Percentiles rank a stretch among this genome's conserved stretches.
phyloP scores from a whole-genome alignment of 2,888 invertebrate species.

The Coecobrya sp. region DNA sequence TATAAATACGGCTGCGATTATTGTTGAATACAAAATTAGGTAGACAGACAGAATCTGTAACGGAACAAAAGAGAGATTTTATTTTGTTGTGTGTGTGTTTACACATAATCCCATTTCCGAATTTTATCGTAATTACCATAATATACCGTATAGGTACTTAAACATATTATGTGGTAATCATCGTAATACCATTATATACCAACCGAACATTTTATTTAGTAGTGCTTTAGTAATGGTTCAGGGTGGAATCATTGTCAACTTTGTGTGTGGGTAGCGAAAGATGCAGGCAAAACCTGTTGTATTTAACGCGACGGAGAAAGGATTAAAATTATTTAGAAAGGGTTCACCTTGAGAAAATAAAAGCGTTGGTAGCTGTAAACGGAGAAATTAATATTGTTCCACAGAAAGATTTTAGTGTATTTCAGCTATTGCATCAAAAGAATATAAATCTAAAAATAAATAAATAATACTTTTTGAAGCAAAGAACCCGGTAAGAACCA shows the following conservation, averaged over 20 bases:
- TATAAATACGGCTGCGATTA: not conserved
- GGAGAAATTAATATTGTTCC: not conserved
- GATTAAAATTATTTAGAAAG: not conserved
- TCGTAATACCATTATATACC: not conserved
- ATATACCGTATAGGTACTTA: not conserved
- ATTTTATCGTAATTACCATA: slow-evolving; percentile 25
- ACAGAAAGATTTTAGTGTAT: not conserved
- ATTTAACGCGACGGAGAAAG: not conserved
- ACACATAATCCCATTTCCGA: slow-evolving; percentile 62
- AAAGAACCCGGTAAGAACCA: no score
- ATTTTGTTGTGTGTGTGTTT: slow-evolving; percentile 14
- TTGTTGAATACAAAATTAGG: not conserved
- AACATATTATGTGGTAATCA: not conserved
- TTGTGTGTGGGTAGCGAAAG: not conserved
- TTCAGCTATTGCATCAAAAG: no score
- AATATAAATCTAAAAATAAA: no score
- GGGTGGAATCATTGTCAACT: not conserved
- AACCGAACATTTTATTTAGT: not conserved
- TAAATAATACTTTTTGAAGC: no score
- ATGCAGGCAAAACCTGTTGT: not conserved
- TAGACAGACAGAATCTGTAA: not conserved
- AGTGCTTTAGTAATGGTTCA: not conserved
- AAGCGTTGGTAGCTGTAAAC: not conserved
- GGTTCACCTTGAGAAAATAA: not conserved
- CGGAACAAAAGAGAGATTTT: slow-evolving; percentile 53